These are phyloP conservation scores for Monopis laevigella DNA, from an alignment of 2,888 invertebrate species.

Conservation along the genomic window DNA sequence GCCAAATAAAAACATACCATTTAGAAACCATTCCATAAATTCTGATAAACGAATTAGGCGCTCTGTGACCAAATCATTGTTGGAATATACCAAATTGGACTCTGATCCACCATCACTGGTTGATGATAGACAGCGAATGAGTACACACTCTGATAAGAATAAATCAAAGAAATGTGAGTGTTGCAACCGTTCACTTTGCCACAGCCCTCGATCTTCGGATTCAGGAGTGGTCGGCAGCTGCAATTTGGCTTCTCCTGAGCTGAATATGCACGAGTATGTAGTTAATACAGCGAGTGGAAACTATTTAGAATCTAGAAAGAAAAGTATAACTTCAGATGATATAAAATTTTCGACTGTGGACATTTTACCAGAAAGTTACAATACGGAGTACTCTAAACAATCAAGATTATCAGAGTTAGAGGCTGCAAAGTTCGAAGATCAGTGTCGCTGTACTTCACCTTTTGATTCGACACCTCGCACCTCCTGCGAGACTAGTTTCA, in stretches of 20 bases:
- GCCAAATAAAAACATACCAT: constrained; percentile 47
- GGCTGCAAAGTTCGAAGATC: constrained; percentile 71
- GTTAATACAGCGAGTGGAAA: constrained; percentile 32
- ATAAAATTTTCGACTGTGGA: constrained; percentile 35
- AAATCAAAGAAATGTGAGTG: constrained; percentile 59
- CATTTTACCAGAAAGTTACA: constrained; percentile 37
- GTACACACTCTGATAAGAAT: constrained; percentile 51
- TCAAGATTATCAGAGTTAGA: constrained; percentile 67
- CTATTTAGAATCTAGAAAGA: constrained; percentile 48
- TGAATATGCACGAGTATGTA: constrained; percentile 50
- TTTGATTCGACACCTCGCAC: constrained; percentile 78
- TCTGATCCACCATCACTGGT: constrained; percentile 38
- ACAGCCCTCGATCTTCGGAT: constrained; percentile 80
- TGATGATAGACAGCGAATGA: constrained; percentile 44
- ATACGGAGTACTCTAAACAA: constrained; percentile 38
- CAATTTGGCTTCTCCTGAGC: constrained; percentile 76
- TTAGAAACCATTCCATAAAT: constrained; percentile 67
- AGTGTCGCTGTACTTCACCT: constrained; percentile 77
- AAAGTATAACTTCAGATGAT: constrained; percentile 27
- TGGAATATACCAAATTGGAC: constrained; percentile 27
- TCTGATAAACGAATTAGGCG: constrained; percentile 67
- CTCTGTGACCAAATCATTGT: constrained; percentile 54
- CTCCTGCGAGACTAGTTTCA: constrained; percentile 68
- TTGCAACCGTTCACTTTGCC: constrained; percentile 70
- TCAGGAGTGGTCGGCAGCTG: constrained; percentile 89